Evolutionary conservation across 2,797 vertebrate genomes (phyloP), one percentile per base, ranked within the genome.

Genomic region (Pseudochirops cupreus): DNA sequence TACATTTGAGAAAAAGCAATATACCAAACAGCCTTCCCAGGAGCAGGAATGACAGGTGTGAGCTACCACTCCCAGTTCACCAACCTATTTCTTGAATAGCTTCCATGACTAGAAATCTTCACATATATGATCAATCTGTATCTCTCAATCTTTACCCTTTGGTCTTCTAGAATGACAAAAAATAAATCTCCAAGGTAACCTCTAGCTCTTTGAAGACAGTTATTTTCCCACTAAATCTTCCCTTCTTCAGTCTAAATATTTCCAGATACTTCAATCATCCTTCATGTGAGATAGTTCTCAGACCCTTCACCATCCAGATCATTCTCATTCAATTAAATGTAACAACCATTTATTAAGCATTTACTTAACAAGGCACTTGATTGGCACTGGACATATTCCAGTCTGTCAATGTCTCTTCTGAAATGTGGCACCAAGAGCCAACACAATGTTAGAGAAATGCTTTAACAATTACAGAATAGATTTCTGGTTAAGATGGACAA

Each of bases 1-100:
- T 0, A 99, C 99, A 74, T 99, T 99, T 99, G 99, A 90, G 50
- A 94, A 62, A 59, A 55, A 0, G 1, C 46, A 90, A 67, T 67
- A 39, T 5, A 74, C 33, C 62, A 82, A 16, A 39, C 21, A 39
- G 2, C 18, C n/a, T 46, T n/a, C n/a, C 18, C n/a, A 82, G 21
- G n/a, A 74, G 62, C n/a, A 2, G 16, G 5, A n/a, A n/a, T 39
- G 39, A 82, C 21, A 29, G 7, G 67, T 24, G 18, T 82, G n/a
- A 46, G 18, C 18, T 24, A 46, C 67, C 11, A 39, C 18, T 82
- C n/a, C n/a, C 7, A 24, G 39, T 24, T 87, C 3, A 87, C 39
- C 39, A 50, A 46, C 39, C 10, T 4, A 39, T 46, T 46, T 82
- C n/a, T 82, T 24, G 16, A 82, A 82, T 82, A 10, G 2, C 18